Evolutionary conservation across 2,797 vertebrate species (phyloP), one percentile per base, ranked within the genome.

Genomic region (Schizopygopsis malacanthus): DNA sequence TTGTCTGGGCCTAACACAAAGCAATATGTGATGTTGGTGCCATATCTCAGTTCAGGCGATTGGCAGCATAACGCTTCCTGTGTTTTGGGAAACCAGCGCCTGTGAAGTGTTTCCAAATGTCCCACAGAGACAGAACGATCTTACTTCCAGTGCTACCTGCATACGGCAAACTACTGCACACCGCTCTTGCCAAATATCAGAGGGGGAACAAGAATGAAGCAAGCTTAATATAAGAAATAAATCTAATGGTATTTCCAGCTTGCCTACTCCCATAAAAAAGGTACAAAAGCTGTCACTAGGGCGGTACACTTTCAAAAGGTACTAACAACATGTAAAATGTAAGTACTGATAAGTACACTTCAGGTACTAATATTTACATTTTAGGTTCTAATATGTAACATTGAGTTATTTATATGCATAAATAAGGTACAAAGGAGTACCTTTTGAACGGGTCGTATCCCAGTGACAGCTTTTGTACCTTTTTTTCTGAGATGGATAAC

Each of bases 21-120:
- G 56, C 54, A 61, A 47, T 25, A 5, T 54, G 61, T 54, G 61
- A 22, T 37, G 28, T 37, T 71, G 43, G 20, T 77, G 63, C 15
- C 28, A 56, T 79, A 4, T 63, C 47, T 80, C 22, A 13, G 4
- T 67, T n/a, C 28, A 70, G 22, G 47, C 22, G 8, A 4, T 82
- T 82, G 67, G 84, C 43, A 63, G 47, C 45, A 13, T 28, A 63
- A 50, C 13, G 77, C 43, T 54, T 20, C 50, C 52, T 47, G 41
- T 67, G 78, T 69, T 81, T 25, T 20, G 8, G 56, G 45, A 52
- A 78, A 9, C 50, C 52, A 43, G 52, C 45, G 59, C 76, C 81
- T 72, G 50, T 77, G 69, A 85, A 87, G 80, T 77, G 83, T 65
- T 15, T 54, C 85, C 59, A 56, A 69, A 69, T 56, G 52, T 75